Percentiles rank a stretch among this genome's conserved stretches.
These are phyloP conservation scores for Poeciliopsis retropinna DNA, from an alignment of 2,113 vertebrate species.

Conservation along the genomic window DNA sequence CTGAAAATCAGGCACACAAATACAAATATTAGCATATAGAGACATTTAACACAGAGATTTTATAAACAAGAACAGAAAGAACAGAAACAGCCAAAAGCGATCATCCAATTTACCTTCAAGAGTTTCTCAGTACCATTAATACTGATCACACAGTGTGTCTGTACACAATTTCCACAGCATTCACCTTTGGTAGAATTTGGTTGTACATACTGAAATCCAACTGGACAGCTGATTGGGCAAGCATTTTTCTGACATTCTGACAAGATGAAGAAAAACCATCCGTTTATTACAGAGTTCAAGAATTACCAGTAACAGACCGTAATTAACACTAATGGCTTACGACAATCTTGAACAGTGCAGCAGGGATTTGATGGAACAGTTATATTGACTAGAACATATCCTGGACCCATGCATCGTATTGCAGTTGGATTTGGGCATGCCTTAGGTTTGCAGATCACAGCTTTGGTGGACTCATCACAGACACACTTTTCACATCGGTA, in stretches of 20 bases:
- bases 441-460: constrained; percentile 82
- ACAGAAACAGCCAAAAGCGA: background rate
- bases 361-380: constrained; percentile 81
- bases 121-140: constrained; percentile 27
- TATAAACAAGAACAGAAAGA: background rate
- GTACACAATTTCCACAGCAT: constrained; percentile 88
- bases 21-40: background rate
- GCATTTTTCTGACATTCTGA: constrained; percentile 85
- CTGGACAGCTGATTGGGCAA: constrained; percentile 79
- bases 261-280: background rate
- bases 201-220: constrained; percentile 80
- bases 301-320: background rate
- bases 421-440: constrained; percentile 60
- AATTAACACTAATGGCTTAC: constrained; percentile 78
- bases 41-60: no score
- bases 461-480: constrained; percentile 82
- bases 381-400: constrained; percentile 78
- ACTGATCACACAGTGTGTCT: constrained; percentile 84
- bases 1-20: constrained; percentile 63
- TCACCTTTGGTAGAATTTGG: constrained; percentile 55
- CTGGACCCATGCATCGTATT: constrained; percentile 77
- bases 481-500: constrained; percentile 89
- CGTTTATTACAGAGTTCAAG: background rate
- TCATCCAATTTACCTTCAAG: constrained; percentile 75
- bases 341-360: constrained; percentile 82